Evolutionary conservation across 2,113 vertebrate species (phyloP).

Genomic region (Pithys albifrons): DNA sequence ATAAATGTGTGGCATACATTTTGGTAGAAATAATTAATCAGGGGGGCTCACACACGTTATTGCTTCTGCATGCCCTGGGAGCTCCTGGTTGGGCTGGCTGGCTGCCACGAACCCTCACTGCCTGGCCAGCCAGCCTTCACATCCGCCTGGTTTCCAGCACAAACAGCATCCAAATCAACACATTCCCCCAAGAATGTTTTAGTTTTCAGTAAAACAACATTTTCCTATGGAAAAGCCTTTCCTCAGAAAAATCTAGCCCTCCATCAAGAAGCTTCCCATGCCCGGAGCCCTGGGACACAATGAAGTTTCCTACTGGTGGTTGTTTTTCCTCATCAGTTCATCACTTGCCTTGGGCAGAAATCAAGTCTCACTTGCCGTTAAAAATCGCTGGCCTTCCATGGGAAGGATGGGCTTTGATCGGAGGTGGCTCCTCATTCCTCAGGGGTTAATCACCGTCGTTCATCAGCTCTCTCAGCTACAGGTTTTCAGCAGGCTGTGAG

Average conservation of each 20-base stretch:
- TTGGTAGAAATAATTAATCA: not conserved
- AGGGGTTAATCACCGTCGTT: not conserved
- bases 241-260: not conserved
- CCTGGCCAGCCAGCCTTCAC: not conserved
- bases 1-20: accelerated
- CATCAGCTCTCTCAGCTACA: not conserved
- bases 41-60: not conserved
- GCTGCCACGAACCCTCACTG: not conserved
- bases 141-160: not conserved
- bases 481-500: not conserved
- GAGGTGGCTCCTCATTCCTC: not conserved
- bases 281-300: not conserved
- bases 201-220: constrained; percentile 14
- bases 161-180: not conserved
- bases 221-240: constrained; percentile 11
- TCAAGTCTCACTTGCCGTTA: not conserved
- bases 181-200: constrained; percentile 2
- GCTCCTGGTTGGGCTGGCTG: not conserved
- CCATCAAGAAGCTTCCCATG: not conserved
- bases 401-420: not conserved
- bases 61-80: not conserved
- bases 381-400: not conserved
- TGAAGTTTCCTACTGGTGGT: not conserved
- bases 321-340: not conserved
- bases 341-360: not conserved